Evolutionary conservation across 2,888 invertebrate genomes (phyloP).

Genomic region (Tetheella fluctuosa): DNA sequence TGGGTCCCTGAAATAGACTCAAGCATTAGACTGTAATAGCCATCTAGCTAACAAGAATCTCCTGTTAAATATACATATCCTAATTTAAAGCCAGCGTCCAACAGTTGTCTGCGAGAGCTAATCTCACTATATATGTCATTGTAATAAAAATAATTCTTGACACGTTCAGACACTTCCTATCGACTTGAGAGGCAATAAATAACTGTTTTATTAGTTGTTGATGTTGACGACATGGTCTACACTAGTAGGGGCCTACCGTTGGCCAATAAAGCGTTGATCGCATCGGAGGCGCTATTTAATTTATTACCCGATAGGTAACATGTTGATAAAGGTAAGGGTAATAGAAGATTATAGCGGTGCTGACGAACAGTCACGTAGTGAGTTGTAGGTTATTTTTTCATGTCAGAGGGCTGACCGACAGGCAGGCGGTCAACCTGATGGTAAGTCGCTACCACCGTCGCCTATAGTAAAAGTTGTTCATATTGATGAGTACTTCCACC

Average conservation of each 20-base stretch:
- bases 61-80: neutral
- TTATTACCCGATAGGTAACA: neutral
- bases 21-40: too few species aligned
- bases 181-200: neutral
- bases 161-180: conserved; percentile 1
- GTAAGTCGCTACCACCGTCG: too few species aligned
- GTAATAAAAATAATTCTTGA: neutral
- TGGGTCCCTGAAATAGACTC: too few species aligned
- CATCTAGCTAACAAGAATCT: too few species aligned
- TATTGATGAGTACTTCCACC: too few species aligned
- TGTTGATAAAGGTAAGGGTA: neutral
- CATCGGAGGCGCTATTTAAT: neutral
- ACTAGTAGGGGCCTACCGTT: neutral
- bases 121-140: neutral
- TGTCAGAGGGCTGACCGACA: too few species aligned
- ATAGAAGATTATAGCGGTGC: neutral
- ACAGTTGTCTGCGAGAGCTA: neutral
- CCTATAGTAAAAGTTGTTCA: too few species aligned
- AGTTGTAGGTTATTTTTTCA: too few species aligned
- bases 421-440: too few species aligned
- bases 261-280: neutral
- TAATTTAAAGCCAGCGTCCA: neutral
- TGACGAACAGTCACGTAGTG: neutral
- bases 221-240: neutral
- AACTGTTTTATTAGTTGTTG: conserved; percentile 3